Base-by-base conservation (phyloP, 2,797 vertebrate species). In the Carduelis carduelis region DNA sequence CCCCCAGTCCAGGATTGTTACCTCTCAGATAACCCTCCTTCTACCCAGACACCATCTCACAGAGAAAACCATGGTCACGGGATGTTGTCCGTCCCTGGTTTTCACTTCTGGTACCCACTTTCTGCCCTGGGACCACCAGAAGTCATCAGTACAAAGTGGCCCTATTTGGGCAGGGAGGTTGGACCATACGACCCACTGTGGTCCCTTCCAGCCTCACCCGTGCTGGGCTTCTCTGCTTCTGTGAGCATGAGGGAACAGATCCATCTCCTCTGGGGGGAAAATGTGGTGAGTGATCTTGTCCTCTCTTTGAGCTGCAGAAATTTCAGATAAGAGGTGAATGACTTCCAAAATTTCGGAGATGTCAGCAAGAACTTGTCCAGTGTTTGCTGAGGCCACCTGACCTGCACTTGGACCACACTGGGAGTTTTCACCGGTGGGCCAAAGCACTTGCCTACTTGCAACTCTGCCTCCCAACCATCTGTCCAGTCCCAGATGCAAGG, bases 1-100 rank as follows among this genome's bases (percentile, higher is more conserved):
- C 53, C 4, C 4, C 16, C 37, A 52, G 0, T 37, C 5, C 44
- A 44, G 3, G 11, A 60, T 56, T 74, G 6, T 52, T 53, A 28
- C 6, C 6, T 22, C 32, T 77, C 26, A 44, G 52, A 52, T 23
- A 74, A 90, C 41, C 16, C 41, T 78, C 13, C 15, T 87, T 46
- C 24, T 32, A 61, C 23, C 6, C 56, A 39, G 60, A 63, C 21
- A 59, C 12, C 5, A 41, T 32, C 17, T 87, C 37, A 53, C 1
- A 8, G 18, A 64, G 57, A 81, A 70, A 4, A 70, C 2, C 19
- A 19, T 32, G 12, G 13, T 32, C 50, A 53, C 22, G 14, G 34
- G 12, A 76, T 32, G 11, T 24, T 82, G 32, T 61, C 30, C 46
- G 59, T 4, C 30, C 32, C 27, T 49, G 21, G 0, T 50, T 83